Percentiles rank a stretch among this genome's conserved stretches.
Conservation (phyloP, 2,888 invertebrate genomes). For the Caenorhabditis afra region DNA sequence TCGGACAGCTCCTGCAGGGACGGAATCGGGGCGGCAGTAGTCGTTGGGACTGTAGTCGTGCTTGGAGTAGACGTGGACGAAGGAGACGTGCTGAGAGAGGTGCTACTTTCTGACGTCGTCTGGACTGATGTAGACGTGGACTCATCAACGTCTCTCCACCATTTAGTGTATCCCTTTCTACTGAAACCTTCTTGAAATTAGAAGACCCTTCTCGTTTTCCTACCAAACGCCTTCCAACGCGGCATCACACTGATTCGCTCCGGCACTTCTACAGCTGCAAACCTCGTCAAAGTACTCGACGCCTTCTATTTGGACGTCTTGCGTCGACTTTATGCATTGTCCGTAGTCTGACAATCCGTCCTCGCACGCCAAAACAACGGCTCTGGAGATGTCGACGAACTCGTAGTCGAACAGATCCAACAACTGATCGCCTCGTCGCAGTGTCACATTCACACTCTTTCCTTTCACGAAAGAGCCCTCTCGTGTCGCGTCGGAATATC, state of each 20-base stretch:
- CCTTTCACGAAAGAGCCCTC: conserved; percentile 6
- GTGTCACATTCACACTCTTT: conserved; percentile 23
- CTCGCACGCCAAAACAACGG: conserved; percentile 32
- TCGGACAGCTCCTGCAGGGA: conserved; percentile 12
- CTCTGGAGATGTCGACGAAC: conserved; percentile 11
- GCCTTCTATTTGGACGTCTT: neutral
- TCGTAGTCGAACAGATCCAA: conserved; percentile 41
- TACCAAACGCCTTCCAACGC: conserved; percentile 26
- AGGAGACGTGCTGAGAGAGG: neutral
- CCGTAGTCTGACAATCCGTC: conserved; percentile 19
- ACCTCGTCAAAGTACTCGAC: conserved; percentile 17
- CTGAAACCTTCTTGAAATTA: too few species aligned
- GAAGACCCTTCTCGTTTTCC: neutral
- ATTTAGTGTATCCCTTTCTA: conserved; percentile 5
- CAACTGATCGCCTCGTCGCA: conserved; percentile 14
- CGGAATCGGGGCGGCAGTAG: neutral
- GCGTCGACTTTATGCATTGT: neutral
- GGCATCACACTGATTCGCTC: conserved; percentile 9
- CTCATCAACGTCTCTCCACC: conserved; percentile 19
- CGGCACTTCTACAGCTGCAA: conserved; percentile 34
- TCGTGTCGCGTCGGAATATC: conserved; percentile 11
- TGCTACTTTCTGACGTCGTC: too few species aligned
- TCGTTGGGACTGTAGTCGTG: neutral
- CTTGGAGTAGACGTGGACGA: neutral
- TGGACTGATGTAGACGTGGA: neutral